phyloP scores from a whole-genome alignment of 37 sponge, comb jelly and placozoan species.

The Mnemiopsis leidyi region DNA sequence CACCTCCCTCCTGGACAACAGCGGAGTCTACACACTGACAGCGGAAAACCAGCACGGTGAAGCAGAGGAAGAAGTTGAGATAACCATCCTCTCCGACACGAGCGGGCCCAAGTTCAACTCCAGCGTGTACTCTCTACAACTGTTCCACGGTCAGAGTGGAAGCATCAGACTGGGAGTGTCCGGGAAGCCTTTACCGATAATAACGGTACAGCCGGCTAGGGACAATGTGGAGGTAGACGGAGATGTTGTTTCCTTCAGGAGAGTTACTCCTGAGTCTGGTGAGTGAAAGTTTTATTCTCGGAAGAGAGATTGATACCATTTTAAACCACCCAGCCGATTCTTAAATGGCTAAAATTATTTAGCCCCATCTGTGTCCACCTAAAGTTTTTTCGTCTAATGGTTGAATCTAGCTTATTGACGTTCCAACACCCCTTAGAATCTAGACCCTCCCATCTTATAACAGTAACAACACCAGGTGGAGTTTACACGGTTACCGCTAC shows the following conservation, averaged over 20 bases:
- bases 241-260: background rate
- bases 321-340: too few species aligned
- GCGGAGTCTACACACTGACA: slow-evolving; percentile 3
- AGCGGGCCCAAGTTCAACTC: background rate
- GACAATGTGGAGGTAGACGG: background rate
- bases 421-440: too few species aligned
- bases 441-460: too few species aligned
- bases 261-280: slow-evolving; percentile 42
- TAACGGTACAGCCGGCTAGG: background rate
- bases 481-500: background rate
- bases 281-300: too few species aligned
- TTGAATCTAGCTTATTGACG: too few species aligned
- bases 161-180: background rate
- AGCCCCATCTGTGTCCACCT: too few species aligned
- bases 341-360: too few species aligned
- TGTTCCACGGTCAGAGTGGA: slow-evolving; percentile 15
- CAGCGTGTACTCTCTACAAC: background rate
- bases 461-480: background rate
- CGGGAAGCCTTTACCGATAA: background rate
- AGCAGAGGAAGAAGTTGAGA: background rate
- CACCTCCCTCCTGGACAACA: background rate
- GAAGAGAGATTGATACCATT: too few species aligned
- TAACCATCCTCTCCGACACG: slow-evolving; percentile 3
- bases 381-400: too few species aligned
- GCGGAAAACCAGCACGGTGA: slow-evolving; percentile 30